These are phyloP conservation scores for Dione juno DNA, from an alignment of 2,888 invertebrate species.

Conservation along the genomic window DNA sequence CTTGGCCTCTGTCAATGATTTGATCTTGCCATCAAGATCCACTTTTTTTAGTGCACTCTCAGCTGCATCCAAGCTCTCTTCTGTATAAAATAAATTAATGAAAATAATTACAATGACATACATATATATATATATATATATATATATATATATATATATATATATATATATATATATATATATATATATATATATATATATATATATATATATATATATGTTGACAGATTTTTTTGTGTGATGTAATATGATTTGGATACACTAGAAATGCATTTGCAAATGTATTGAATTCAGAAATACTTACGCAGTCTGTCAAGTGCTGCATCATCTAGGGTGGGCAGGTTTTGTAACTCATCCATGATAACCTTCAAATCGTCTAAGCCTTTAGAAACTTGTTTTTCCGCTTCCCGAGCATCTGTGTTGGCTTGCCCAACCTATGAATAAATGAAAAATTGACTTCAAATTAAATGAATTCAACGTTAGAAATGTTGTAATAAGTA, in stretches of 20 bases:
- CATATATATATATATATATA: neutral
- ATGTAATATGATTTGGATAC: neutral
- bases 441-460: neutral
- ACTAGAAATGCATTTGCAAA: neutral
- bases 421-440: constrained; percentile 93
- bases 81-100: constrained; percentile 68
- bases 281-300: constrained; percentile 43
- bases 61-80: constrained; percentile 86
- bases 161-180: neutral
- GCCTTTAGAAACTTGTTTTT: constrained; percentile 91
- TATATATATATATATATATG: neutral
- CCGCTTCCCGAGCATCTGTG: constrained; percentile 91
- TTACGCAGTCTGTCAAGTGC: constrained; percentile 86
- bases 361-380: constrained; percentile 90
- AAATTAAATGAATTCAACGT: neutral
- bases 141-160: neutral
- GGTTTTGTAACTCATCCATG: constrained; percentile 88
- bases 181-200: neutral
- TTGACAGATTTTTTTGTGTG: neutral
- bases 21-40: constrained; percentile 90
- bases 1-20: constrained; percentile 87
- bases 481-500: neutral
- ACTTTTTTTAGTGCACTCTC: constrained; percentile 88
- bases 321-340: constrained; percentile 88
- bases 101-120: neutral